Conservation (phyloP, 2,797 vertebrate species). For the Peromyscus nudipes region DNA sequence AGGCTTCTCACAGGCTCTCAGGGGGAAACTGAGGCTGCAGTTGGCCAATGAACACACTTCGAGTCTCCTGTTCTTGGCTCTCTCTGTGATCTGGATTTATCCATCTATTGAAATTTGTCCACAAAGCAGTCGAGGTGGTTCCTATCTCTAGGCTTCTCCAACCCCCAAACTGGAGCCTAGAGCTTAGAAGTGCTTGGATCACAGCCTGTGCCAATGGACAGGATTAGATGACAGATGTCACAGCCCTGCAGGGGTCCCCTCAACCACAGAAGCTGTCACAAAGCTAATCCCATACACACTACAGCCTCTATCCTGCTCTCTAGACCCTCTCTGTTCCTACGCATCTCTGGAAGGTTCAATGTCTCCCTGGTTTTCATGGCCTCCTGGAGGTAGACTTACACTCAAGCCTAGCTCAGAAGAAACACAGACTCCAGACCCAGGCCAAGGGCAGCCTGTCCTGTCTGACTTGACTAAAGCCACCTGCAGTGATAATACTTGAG, state of each 20-base stretch:
- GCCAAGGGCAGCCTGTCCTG: not conserved
- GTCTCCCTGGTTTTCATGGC: rapidly evolving
- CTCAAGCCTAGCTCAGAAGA: not conserved
- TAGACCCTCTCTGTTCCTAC: not conserved
- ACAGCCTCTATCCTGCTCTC: not conserved
- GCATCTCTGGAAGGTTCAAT: not conserved
- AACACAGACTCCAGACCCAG: not conserved
- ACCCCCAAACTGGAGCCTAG: not conserved
- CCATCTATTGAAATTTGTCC: not conserved
- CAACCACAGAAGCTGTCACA: not conserved
- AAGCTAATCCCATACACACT: not conserved
- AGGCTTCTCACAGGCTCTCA: not conserved
- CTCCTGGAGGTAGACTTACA: not conserved
- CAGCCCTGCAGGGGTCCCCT: not conserved
- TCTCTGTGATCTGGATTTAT: too few species aligned
- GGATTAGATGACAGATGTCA: not conserved
- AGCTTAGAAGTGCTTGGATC: not conserved
- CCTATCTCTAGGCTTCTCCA: not conserved
- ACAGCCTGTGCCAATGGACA: not conserved
- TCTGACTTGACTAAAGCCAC: not conserved
- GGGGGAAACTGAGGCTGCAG: not conserved
- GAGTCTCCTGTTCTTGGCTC: not conserved
- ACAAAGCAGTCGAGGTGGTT: not conserved
- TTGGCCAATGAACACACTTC: too few species aligned
- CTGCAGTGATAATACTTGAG: not conserved